These are phyloP conservation scores for Psilopogon haemacephalus DNA, from an alignment of 2,113 vertebrate genomes.

Conservation along the genomic window DNA sequence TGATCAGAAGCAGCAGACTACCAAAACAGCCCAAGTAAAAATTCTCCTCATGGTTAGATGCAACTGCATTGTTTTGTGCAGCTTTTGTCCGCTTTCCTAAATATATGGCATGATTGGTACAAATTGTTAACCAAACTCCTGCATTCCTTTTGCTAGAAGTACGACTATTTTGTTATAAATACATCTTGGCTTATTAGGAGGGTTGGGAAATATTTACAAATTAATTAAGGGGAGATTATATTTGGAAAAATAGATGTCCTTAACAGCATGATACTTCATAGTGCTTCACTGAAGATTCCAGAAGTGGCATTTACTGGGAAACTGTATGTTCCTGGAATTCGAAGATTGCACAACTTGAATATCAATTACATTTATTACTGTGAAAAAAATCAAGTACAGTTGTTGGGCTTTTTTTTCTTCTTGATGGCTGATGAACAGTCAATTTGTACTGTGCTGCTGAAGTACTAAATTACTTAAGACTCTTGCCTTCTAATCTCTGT, in stretches of 20 bases:
- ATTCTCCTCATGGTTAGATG: not conserved
- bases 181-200: not conserved
- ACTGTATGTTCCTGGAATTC: not conserved
- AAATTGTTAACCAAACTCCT: not conserved
- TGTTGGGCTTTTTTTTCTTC: not conserved
- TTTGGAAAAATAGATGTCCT: conserved; percentile 4
- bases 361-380: not conserved
- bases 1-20: not conserved
- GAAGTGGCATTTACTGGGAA: not conserved
- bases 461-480: not conserved
- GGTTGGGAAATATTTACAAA: conserved; percentile 1
- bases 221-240: not conserved
- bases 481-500: not conserved
- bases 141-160: not conserved
- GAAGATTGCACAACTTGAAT: not conserved
- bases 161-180: not conserved
- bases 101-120: not conserved
- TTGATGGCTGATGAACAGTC: not conserved
- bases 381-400: not conserved
- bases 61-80: not conserved
- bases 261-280: not conserved
- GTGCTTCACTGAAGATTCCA: not conserved
- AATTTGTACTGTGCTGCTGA: not conserved
- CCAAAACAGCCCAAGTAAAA: not conserved
- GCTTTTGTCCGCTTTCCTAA: not conserved